phyloP scores from a whole-genome alignment of 2,113 vertebrate genomes.

The Colinus virginianus region DNA sequence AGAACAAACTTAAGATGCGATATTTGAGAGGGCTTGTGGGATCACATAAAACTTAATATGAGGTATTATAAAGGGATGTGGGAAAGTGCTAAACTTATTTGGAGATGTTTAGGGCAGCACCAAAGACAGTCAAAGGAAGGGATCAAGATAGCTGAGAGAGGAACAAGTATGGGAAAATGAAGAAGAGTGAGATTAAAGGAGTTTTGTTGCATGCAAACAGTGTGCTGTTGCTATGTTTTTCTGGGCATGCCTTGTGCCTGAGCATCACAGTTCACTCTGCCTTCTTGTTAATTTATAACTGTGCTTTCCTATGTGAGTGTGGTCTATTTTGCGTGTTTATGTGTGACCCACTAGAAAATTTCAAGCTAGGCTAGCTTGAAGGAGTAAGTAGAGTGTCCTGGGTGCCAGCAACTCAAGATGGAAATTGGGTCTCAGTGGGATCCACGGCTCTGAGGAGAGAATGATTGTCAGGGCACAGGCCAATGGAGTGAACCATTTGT shows the following conservation, averaged over 20 bases:
- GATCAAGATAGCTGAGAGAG: neutral
- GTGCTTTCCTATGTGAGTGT: neutral
- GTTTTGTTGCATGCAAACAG: neutral
- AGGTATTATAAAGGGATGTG: neutral
- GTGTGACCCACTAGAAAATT: neutral
- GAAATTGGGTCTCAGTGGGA: fast-evolving
- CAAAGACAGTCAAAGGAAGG: neutral
- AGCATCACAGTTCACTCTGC: neutral
- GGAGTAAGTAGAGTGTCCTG: neutral
- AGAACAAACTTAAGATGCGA: neutral
- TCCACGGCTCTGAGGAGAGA: neutral
- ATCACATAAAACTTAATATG: neutral
- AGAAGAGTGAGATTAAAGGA: neutral
- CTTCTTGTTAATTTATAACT: neutral
- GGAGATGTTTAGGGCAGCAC: neutral
- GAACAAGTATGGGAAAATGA: neutral
- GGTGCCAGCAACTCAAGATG: neutral
- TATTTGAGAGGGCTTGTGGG: neutral
- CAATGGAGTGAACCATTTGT: neutral
- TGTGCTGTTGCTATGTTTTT: neutral
- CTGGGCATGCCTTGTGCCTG: neutral
- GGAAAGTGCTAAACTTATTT: constrained; percentile 16
- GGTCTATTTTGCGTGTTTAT: neutral
- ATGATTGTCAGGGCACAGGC: neutral
- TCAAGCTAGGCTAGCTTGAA: neutral